Percentiles rank a stretch among this genome's conserved stretches.
phyloP scores from a whole-genome alignment of 2,113 vertebrate species.

The Dermatemys mawii region DNA sequence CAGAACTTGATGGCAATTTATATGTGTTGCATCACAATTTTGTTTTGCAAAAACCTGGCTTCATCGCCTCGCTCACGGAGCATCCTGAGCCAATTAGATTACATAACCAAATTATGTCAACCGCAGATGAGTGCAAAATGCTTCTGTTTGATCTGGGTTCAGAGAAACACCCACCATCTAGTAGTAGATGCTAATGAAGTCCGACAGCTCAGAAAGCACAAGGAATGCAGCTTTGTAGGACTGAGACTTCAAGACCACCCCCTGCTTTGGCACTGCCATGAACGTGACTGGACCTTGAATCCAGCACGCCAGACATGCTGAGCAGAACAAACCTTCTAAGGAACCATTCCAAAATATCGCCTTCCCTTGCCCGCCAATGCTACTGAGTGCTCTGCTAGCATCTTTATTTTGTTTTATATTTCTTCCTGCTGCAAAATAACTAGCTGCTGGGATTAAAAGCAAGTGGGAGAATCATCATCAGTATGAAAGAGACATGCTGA shows the following conservation, averaged over 20 bases:
- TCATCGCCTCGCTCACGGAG: background rate
- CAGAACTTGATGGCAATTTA: background rate
- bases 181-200: conserved; percentile 6
- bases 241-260: conserved; percentile 24
- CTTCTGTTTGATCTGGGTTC: conserved; percentile 1
- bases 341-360: background rate
- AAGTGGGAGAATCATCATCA: background rate
- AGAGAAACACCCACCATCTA: conserved; percentile 10
- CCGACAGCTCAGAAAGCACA: background rate
- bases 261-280: rapidly evolving
- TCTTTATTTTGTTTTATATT: conserved; percentile 7
- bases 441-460: conserved; percentile 55
- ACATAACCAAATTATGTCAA: background rate
- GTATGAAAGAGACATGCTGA: conserved; percentile 15
- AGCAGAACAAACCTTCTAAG: background rate
- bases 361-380: background rate
- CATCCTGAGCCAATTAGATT: background rate
- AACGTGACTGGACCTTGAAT: background rate
- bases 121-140: background rate
- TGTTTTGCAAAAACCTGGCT: background rate
- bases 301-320: background rate
- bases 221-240: background rate
- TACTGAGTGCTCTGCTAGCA: background rate
- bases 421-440: background rate
- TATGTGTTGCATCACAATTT: background rate